Evolutionary conservation across 1,140 invertebrate genomes (phyloP).

Genomic region (Neotoxoptera formosana): DNA sequence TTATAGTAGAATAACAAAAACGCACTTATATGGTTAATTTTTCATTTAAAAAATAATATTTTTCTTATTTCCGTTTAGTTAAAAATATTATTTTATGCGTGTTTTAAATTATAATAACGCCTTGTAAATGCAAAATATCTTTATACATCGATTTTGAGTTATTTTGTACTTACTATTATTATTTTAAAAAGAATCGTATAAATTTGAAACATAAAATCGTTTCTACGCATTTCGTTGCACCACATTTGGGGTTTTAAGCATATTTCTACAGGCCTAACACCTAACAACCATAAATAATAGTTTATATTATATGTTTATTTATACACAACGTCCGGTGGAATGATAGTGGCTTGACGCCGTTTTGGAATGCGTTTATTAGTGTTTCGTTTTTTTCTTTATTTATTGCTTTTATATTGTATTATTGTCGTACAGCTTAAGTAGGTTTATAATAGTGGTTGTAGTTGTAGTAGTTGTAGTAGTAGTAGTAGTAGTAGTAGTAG

Average conservation of each 20-base stretch:
- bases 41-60: background rate
- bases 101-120: background rate
- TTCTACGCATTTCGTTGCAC: background rate
- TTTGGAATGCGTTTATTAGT: background rate
- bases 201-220: background rate
- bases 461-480: background rate
- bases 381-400: background rate
- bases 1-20: background rate
- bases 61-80: background rate
- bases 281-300: background rate
- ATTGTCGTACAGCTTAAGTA: background rate
- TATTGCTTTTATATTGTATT: background rate
- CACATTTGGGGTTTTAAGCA: background rate
- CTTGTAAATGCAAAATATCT: background rate
- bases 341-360: background rate
- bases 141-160: background rate
- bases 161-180: background rate
- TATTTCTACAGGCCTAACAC: background rate
- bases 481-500: background rate
- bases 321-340: background rate
- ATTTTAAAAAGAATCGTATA: background rate
- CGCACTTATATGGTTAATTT: background rate
- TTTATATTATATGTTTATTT: background rate
- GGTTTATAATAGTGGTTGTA: no score
- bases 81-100: background rate